Evolutionary conservation across 2,113 vertebrate species (phyloP).

Genomic region (Tricholaema leucomelas): DNA sequence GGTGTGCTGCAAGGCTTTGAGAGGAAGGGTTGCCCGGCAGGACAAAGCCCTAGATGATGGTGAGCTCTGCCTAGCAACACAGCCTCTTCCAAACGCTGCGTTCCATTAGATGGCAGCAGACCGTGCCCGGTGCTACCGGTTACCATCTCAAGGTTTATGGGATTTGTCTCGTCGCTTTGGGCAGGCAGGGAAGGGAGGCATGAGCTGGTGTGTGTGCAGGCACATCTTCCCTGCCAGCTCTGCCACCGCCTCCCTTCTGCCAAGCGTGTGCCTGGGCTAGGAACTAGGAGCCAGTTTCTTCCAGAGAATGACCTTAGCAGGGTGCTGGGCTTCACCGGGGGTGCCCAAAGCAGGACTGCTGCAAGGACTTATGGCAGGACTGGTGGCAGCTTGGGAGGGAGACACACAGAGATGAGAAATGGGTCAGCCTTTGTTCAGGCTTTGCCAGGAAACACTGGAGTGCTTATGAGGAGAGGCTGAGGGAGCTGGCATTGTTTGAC

Average conservation of each 20-base stretch:
- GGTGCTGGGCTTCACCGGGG: background rate
- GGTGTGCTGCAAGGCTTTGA: background rate
- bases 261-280: background rate
- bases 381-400: background rate
- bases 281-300: background rate
- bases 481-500: too few species aligned
- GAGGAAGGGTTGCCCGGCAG: background rate
- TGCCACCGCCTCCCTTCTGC: background rate
- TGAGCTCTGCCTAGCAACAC: background rate
- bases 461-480: too few species aligned
- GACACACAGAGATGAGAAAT: accelerated
- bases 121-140: background rate
- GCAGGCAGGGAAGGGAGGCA: background rate
- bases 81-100: background rate
- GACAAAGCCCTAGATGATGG: background rate
- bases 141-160: background rate
- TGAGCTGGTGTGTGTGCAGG: too few species aligned
- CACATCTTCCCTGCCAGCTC: background rate
- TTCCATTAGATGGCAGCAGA: constrained; percentile 16
- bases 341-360: background rate
- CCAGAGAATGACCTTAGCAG: accelerated
- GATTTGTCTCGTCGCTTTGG: background rate
- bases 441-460: background rate
- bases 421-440: background rate
- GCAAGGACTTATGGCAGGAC: background rate